Conservation (phyloP, 2,888 invertebrate species). For the Pasiphila rectangulata region DNA sequence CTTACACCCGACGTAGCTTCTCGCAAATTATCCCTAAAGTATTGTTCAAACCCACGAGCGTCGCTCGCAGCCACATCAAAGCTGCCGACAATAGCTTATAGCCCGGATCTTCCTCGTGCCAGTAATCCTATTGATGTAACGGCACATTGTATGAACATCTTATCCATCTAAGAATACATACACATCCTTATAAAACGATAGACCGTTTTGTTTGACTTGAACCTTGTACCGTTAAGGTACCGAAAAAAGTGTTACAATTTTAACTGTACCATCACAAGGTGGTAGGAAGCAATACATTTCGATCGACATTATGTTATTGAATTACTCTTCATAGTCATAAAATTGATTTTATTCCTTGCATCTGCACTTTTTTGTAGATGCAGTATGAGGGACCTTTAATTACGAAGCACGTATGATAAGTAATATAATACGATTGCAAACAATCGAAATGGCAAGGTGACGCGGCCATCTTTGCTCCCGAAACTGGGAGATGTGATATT, state of each 20-base stretch:
- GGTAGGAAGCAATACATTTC: conserved; percentile 79
- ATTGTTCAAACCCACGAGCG: conserved; percentile 50
- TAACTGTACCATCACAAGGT: conserved; percentile 77
- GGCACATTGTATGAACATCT: conserved; percentile 72
- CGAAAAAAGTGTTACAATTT: conserved; percentile 75
- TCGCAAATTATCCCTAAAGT: conserved; percentile 55
- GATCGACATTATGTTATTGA: conserved; percentile 79
- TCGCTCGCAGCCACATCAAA: conserved; percentile 77
- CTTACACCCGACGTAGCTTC: conserved; percentile 59
- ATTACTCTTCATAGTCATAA: conserved; percentile 76
- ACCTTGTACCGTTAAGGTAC: conserved; percentile 66
- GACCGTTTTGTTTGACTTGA: conserved; percentile 63
- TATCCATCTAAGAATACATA: conserved; percentile 44
- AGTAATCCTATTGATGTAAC: conserved; percentile 79
- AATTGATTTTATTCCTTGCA: conserved; percentile 63
- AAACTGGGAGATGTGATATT: conserved; percentile 55
- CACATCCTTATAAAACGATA: conserved; percentile 71
- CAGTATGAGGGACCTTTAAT: conserved; percentile 76
- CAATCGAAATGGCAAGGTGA: conserved; percentile 70
- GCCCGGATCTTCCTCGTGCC: conserved; percentile 69
- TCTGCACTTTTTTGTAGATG: conserved; percentile 68
- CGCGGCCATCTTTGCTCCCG: conserved; percentile 41
- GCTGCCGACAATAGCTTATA: conserved; percentile 64
- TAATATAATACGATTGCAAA: conserved; percentile 75
- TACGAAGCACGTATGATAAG: conserved; percentile 73